phyloP scores from a whole-genome alignment of 2,888 invertebrate species.

The Noctua pronuba region DNA sequence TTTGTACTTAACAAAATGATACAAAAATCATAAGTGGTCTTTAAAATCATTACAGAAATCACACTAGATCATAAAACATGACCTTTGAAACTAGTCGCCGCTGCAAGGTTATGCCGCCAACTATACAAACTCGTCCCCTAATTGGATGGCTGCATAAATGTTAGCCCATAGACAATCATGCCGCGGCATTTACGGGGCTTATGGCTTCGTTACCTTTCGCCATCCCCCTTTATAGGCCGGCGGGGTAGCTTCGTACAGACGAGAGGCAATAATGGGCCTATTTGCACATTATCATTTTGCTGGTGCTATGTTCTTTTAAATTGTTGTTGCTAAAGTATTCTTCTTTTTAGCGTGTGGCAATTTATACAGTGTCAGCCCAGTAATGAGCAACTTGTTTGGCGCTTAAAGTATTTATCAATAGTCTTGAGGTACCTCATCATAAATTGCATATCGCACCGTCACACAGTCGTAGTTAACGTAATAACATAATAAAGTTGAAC shows the following conservation, averaged over 20 bases:
- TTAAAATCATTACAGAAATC: constrained; percentile 14
- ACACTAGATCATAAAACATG: constrained; percentile 27
- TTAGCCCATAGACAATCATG: constrained; percentile 82
- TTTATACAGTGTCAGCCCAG: no score
- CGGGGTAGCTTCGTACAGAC: constrained; percentile 23
- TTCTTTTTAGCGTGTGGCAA: no score
- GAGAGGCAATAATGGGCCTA: constrained; percentile 36
- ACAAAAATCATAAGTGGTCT: background rate
- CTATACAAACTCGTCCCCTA: constrained; percentile 75
- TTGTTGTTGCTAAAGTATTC: constrained; percentile 3
- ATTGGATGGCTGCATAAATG: constrained; percentile 84
- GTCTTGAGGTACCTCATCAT: background rate
- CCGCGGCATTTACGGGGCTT: constrained; percentile 81
- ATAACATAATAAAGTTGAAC: no score
- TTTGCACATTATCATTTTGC: constrained; percentile 41
- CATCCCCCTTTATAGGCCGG: constrained; percentile 72
- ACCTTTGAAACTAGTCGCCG: constrained; percentile 51
- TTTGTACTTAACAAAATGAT: background rate
- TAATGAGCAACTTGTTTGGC: no score
- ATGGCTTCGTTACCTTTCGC: constrained; percentile 78
- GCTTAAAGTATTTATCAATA: background rate
- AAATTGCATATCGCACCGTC: background rate
- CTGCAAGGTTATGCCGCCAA: constrained; percentile 63
- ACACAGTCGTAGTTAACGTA: background rate
- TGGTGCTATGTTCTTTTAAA: constrained; percentile 1